phyloP scores from a whole-genome alignment of 2,888 invertebrate species.

The Agrochola lota region DNA sequence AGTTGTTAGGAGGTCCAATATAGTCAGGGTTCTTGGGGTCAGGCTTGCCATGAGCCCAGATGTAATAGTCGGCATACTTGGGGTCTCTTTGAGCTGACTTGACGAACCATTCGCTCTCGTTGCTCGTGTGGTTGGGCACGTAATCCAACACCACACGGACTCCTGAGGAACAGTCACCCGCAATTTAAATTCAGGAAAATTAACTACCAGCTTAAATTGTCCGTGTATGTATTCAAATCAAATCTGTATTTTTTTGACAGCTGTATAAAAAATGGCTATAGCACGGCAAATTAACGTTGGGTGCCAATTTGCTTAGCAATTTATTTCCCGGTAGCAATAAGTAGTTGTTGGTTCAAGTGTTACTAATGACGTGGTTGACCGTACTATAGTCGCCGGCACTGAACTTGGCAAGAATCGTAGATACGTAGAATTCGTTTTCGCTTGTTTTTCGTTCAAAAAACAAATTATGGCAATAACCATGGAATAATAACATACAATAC shows the following conservation, averaged over 20 bases:
- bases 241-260: too few relatives aligned
- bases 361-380: background rate
- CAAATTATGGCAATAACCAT: too few relatives aligned
- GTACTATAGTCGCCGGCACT: background rate
- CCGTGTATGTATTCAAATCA: background rate
- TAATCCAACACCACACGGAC: constrained; percentile 91
- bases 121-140: constrained; percentile 94
- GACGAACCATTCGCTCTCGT: constrained; percentile 95
- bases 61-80: constrained; percentile 92
- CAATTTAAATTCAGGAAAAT: background rate
- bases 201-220: background rate
- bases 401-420: too few relatives aligned
- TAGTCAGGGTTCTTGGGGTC: constrained; percentile 72
- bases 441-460: too few relatives aligned
- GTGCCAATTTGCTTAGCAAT: background rate
- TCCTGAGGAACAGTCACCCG: constrained; percentile 69
- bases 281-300: background rate
- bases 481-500: too few relatives aligned
- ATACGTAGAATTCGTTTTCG: too few relatives aligned
- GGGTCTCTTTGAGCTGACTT: constrained; percentile 91
- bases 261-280: background rate
- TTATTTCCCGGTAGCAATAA: too few relatives aligned
- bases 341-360: background rate
- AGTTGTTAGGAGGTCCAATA: constrained; percentile 92
- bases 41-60: constrained; percentile 91